These are phyloP conservation scores for Macrostomum lignano DNA, from an alignment of 1,140 invertebrate genomes.

Conservation along the genomic window DNA sequence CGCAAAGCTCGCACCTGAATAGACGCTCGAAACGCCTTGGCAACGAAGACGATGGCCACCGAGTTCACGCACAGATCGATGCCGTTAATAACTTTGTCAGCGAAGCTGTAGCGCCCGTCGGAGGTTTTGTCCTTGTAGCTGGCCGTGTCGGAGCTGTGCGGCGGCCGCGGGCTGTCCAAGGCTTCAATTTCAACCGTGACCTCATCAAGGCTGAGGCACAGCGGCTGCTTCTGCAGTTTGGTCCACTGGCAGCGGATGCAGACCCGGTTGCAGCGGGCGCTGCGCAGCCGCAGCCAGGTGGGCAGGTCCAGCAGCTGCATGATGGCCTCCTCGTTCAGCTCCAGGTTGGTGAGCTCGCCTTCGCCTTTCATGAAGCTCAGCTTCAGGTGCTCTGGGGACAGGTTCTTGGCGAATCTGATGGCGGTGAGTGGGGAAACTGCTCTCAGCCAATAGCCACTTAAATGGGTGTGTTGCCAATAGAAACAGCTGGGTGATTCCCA, in stretches of 20 bases:
- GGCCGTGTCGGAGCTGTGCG: constrained; percentile 29
- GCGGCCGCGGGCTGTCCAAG: constrained; percentile 37
- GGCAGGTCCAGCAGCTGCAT: constrained; percentile 80
- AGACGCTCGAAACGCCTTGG: constrained; percentile 65
- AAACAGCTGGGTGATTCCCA: too few species aligned
- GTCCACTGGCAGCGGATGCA: too few species aligned
- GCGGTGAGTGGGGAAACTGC: too few species aligned
- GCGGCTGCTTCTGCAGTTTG: too few species aligned
- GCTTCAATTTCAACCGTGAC: constrained; percentile 30
- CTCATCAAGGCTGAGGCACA: constrained; percentile 37
- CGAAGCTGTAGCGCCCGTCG: constrained; percentile 51
- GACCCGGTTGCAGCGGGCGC: constrained; percentile 72
- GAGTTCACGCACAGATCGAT: constrained; percentile 79
- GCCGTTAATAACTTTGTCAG: constrained; percentile 80
- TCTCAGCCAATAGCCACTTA: too few species aligned
- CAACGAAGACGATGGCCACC: constrained; percentile 65
- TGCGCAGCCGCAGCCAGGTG: constrained; percentile 63
- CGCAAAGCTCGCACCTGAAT: too few species aligned
- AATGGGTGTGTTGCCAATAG: too few species aligned
- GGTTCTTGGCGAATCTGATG: constrained; percentile 83
- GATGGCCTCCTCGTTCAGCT: constrained; percentile 70
- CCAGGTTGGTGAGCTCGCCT: constrained; percentile 69
- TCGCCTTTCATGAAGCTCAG: constrained; percentile 81
- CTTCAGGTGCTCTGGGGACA: constrained; percentile 84
- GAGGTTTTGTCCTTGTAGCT: constrained; percentile 12